A percentile compares a stretch with the other conserved stretches of the same genome.
phyloP scores from a whole-genome alignment of 2,888 invertebrate species.

The Aradus depressus region DNA sequence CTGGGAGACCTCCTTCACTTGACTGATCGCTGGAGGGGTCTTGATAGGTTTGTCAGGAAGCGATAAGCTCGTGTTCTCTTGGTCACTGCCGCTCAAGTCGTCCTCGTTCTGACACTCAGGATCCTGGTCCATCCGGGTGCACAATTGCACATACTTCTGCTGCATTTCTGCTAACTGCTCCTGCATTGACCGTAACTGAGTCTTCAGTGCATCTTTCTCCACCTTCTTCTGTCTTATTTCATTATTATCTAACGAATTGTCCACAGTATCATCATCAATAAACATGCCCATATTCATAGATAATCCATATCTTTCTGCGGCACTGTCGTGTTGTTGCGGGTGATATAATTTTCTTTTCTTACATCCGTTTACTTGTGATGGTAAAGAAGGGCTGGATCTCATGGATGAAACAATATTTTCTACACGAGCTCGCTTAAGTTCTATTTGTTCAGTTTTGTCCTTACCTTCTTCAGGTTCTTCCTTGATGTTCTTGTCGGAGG shows the following conservation, averaged over 20 bases:
- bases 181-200: slow-evolving; percentile 75
- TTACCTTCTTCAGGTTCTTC: slow-evolving; percentile 28
- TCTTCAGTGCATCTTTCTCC: slow-evolving; percentile 75
- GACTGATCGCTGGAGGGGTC: slow-evolving; percentile 29
- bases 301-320: slow-evolving; percentile 49
- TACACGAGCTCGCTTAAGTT: slow-evolving; percentile 84
- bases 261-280: slow-evolving; percentile 59
- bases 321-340: slow-evolving; percentile 80
- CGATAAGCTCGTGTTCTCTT: slow-evolving; percentile 40
- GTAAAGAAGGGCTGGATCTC: slow-evolving; percentile 69
- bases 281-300: slow-evolving; percentile 45
- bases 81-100: slow-evolving; percentile 59
- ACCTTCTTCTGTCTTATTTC: slow-evolving; percentile 74
- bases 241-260: slow-evolving; percentile 61
- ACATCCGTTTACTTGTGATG: slow-evolving; percentile 72
- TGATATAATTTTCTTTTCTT: slow-evolving; percentile 93
- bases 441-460: slow-evolving; percentile 36
- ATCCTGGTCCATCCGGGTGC: slow-evolving; percentile 61
- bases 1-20: slow-evolving; percentile 32
- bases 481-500: slow-evolving; percentile 27
- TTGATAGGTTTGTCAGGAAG: slow-evolving; percentile 39
- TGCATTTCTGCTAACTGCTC: slow-evolving; percentile 85
- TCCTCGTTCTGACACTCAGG: slow-evolving; percentile 50
- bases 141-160: slow-evolving; percentile 77
- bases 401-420: slow-evolving; percentile 92